Evolutionary conservation across 2,797 vertebrate species (phyloP).

Genomic region (Halcyon smyrnensis): DNA sequence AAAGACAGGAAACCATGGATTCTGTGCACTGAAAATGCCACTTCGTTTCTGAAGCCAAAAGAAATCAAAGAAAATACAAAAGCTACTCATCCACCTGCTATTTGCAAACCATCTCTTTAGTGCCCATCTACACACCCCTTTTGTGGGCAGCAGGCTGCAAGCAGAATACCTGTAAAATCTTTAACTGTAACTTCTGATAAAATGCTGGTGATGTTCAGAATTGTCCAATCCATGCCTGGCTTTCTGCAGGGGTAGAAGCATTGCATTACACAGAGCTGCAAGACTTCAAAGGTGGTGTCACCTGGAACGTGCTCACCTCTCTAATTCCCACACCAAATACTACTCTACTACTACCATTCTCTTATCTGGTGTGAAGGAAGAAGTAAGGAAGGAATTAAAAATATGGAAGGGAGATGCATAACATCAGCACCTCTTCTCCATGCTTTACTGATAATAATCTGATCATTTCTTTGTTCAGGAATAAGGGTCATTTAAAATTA

Average conservation of each 20-base stretch:
- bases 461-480: not conserved
- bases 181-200: not conserved
- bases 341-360: not conserved
- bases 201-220: not conserved
- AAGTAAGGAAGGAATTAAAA: not conserved
- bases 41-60: not conserved
- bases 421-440: fast-evolving
- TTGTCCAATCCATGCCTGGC: not conserved
- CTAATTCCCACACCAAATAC: not conserved
- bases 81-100: not conserved
- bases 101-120: not conserved
- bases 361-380: not conserved
- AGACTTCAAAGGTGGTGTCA: not conserved
- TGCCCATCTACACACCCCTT: not conserved
- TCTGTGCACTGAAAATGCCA: not conserved
- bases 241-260: not conserved
- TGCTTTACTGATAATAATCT: not conserved
- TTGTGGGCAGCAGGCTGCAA: not conserved
- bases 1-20: not conserved
- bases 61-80: not conserved
- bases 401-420: not conserved
- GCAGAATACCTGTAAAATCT: fast-evolving
- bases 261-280: not conserved
- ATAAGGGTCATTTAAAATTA: not conserved
- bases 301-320: fast-evolving